Base-by-base conservation (phyloP, 2,888 invertebrate species). In the Eupithecia exiguata region DNA sequence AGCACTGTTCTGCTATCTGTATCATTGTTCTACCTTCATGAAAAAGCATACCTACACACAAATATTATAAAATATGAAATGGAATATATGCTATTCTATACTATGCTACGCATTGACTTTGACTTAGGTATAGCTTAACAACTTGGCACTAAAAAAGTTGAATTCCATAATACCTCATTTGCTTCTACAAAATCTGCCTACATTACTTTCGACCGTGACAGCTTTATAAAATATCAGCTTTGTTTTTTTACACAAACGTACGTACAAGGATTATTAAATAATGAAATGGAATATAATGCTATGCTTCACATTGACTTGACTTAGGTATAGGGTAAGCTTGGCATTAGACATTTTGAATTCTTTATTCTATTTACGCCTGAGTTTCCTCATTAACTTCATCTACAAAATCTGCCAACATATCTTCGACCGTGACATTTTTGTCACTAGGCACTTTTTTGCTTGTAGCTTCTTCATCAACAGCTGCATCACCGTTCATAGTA, bases 381-480 rank as follows among this genome's bases (percentile, higher is more conserved):
- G 76, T 80, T 74, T 87, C 87, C 72, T 92, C 91, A 80, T 85
- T 87, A 4, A 93, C 90, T 87, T 94, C 94, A 76, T 94, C 93
- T 6, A 94, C 93, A 81, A 94, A 94, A 84, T 94, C 94, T 21
- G 92, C 93, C 74, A 94, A 79, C 94, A 94, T 94, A 76, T 93
- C 94, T 79, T 93, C 92, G 5, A 94, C 90, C 9, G 84, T 84
- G 3, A 86, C 80, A 70, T 76, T 83, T 69, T 80, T 78, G 62
- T 75, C 78, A 74, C 74, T 80, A 68, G 78, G 68, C 18, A 69
- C 74, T 67, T 49, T 79, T 72, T 83, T 82, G 61, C 74, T 81
- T 69, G 82, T 76, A 72, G 75, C 80, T 1, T 78, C 80, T 1
- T 78, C 80, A n/a, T 80, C 83, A 67, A 62, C 74, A 68, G 35